Evolutionary conservation across 2,888 invertebrate species (phyloP).

Genomic region (Watsonalla binaria): DNA sequence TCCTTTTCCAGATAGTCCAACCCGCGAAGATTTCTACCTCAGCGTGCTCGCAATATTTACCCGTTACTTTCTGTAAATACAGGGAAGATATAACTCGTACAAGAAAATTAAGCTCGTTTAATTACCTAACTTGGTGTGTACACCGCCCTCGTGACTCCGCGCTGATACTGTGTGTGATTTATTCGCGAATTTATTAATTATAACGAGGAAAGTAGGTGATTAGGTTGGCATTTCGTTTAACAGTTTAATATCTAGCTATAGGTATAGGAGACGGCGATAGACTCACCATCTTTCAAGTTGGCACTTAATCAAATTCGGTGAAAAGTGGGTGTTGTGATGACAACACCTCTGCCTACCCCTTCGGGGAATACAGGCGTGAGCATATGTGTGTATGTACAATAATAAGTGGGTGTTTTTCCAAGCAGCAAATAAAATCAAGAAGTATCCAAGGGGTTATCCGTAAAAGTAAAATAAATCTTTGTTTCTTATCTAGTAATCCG

Average conservation of each 20-base stretch:
- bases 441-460: no score
- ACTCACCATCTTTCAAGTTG: no score
- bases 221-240: not conserved
- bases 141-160: slow-evolving; percentile 21
- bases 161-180: not conserved
- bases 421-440: no score
- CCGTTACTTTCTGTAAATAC: slow-evolving; percentile 73
- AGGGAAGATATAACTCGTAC: slow-evolving; percentile 65
- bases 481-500: no score
- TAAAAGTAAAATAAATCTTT: no score
- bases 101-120: slow-evolving; percentile 75
- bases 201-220: not conserved
- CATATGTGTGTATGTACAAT: no score
- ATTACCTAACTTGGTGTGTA: slow-evolving; percentile 59
- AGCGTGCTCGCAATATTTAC: slow-evolving; percentile 69
- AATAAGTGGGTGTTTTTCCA: no score
- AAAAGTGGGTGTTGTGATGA: no score
- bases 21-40: slow-evolving; percentile 61
- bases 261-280: no score
- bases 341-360: no score
- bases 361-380: no score
- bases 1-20: slow-evolving; percentile 26
- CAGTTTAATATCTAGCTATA: not conserved
- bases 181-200: slow-evolving; percentile 1
- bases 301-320: no score